Base-by-base conservation (phyloP, 2,797 vertebrate species). In the Carduelis carduelis region DNA sequence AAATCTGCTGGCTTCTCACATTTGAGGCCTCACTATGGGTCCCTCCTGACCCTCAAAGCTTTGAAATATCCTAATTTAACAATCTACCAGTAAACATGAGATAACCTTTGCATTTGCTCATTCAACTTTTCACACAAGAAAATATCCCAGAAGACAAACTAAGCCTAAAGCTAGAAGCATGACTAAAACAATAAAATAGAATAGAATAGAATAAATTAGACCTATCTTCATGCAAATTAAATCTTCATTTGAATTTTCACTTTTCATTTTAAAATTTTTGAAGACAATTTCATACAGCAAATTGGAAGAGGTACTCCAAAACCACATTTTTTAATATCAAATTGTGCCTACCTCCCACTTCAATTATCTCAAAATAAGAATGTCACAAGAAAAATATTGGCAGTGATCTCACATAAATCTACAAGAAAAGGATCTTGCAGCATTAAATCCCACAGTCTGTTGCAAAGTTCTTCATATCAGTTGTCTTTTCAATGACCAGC, bases 241-340 rank as follows among this genome's bases (percentile, higher is more conserved):
- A 63, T 39, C 21, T 71, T 12, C 4, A 28, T 52, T 50, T 78
- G 16, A 81, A 44, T 56, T 56, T 80, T 81, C 27, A 63, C 5
- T 63, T 90, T 52, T 35, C 5, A 16, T 53, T 49, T 53, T 21
- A 37, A 41, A 12, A 21, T 2, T n/a, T 93, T 72, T 79, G 4
- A 87, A 50, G 13, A 26, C 1, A 39, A 59, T 55, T 70, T 83
- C 21, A 41, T 2, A 5, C 7, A 69, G 14, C 21, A 70, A 55
- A 8, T 20, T 82, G 13, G 59, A 82, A 79, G 35, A 87, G 4
- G 32, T 10, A 46, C 18, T 37, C 63, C 14, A 52, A 74, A 92
- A 22, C 5, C 8, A 2, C 0, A 0, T 43, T 78, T 39, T 65
- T 76, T 52, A 61, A 44, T 63, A 70, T 37, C 8, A 72, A 16